Evolutionary conservation across 2,797 vertebrate genomes (phyloP).

Genomic region (Phaenicophaeus curvirostris): DNA sequence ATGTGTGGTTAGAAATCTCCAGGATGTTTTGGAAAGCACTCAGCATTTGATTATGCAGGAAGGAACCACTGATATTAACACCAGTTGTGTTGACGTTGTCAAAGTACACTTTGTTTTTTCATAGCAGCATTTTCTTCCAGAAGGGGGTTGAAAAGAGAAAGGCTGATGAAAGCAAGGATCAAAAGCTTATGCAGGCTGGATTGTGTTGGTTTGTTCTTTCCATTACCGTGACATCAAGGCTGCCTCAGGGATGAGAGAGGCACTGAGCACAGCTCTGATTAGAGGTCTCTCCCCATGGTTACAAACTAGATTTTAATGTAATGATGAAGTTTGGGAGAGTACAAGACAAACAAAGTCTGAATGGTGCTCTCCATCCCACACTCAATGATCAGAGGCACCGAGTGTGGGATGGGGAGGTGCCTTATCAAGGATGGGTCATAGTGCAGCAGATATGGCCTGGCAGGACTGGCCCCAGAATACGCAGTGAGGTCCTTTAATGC

Average conservation of each 20-base stretch:
- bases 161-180: background rate
- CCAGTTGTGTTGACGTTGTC: background rate
- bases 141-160: background rate
- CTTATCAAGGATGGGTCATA: background rate
- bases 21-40: background rate
- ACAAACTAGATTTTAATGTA: background rate
- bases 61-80: background rate
- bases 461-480: background rate
- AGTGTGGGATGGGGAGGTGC: fast-evolving
- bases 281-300: background rate
- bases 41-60: background rate
- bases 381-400: no score
- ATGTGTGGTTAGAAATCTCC: background rate
- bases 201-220: background rate
- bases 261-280: background rate
- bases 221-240: background rate
- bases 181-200: background rate
- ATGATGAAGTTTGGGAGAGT: background rate
- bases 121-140: background rate
- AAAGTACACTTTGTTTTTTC: background rate
- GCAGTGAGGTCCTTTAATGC: background rate
- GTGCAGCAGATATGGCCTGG: background rate
- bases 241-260: background rate
- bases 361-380: background rate
- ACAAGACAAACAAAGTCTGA: background rate